Evolutionary conservation across 2,888 invertebrate species (phyloP).

Genomic region (Drosophila mayaguana): DNA sequence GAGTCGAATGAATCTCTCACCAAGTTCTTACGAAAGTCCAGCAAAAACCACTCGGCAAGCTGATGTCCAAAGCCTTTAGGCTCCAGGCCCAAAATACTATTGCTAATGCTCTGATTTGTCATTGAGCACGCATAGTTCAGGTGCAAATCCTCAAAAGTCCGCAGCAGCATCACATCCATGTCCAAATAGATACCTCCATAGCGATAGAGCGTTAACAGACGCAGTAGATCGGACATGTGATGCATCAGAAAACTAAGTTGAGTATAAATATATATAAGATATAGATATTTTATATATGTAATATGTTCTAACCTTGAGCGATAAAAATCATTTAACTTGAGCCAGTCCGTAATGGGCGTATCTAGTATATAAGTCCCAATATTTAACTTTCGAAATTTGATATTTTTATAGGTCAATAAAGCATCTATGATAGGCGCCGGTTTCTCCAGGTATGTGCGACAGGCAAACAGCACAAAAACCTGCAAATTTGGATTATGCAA

Average conservation of each 20-base stretch:
- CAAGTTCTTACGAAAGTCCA: slow-evolving; percentile 86
- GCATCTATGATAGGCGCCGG: slow-evolving; percentile 66
- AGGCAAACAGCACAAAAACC: slow-evolving; percentile 82
- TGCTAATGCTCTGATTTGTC: slow-evolving; percentile 87
- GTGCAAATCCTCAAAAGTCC: slow-evolving; percentile 80
- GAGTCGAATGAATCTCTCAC: slow-evolving; percentile 87
- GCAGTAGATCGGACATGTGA: slow-evolving; percentile 79
- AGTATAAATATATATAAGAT: not conserved
- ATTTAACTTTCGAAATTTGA: slow-evolving; percentile 80
- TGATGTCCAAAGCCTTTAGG: slow-evolving; percentile 86
- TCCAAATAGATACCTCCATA: slow-evolving; percentile 93
- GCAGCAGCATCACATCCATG: slow-evolving; percentile 89
- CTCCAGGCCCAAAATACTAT: slow-evolving; percentile 89
- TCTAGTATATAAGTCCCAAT: slow-evolving; percentile 79
- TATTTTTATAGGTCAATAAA: slow-evolving; percentile 77
- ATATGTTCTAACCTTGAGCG: slow-evolving; percentile 57
- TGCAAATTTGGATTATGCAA: slow-evolving; percentile 77
- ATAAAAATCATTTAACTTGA: slow-evolving; percentile 76
- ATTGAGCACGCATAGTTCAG: slow-evolving; percentile 89
- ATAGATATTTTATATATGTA: not conserved
- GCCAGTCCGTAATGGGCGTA: slow-evolving; percentile 82
- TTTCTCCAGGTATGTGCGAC: slow-evolving; percentile 68
- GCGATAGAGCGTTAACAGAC: slow-evolving; percentile 87
- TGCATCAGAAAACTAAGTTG: slow-evolving; percentile 84
- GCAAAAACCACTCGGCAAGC: slow-evolving; percentile 86